Percentiles rank a stretch among this genome's conserved stretches.
Evolutionary conservation across 2,113 vertebrate species (phyloP).

Genomic region (Pygoscelis adeliae): DNA sequence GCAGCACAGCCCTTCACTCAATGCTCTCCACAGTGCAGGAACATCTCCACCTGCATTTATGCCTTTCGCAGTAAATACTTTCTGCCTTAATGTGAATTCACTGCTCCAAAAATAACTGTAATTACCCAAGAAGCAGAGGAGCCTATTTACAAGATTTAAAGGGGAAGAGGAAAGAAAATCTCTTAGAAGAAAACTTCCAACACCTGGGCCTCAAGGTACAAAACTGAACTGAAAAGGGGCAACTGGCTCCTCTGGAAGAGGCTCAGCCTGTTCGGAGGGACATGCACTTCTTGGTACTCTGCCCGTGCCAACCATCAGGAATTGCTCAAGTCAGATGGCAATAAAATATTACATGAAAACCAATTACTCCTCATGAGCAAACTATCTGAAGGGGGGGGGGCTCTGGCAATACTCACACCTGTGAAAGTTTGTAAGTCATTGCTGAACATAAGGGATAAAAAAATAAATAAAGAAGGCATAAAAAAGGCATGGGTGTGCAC

Average conservation of each 20-base stretch:
- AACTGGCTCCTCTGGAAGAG: neutral
- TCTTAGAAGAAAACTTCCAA: neutral
- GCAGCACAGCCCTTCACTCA: neutral
- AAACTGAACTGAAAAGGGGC: neutral
- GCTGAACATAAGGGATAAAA: neutral
- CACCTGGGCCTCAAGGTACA: neutral
- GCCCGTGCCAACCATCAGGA: neutral
- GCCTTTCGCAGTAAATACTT: slow-evolving; percentile 28
- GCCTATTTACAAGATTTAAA: slow-evolving; percentile 60
- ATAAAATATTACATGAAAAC: neutral
- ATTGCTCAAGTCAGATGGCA: neutral
- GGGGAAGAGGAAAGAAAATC: slow-evolving; percentile 20
- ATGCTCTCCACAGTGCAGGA: neutral
- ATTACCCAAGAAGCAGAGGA: slow-evolving; percentile 55
- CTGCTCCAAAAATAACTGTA: slow-evolving; percentile 57
- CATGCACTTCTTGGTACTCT: neutral
- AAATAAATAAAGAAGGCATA: neutral
- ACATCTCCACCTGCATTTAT: neutral
- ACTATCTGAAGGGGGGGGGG: neutral
- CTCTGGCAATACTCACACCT: neutral
- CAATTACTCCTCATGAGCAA: neutral
- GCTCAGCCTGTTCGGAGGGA: neutral
- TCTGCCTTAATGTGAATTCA: slow-evolving; percentile 38
- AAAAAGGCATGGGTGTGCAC: neutral
- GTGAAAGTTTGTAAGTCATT: neutral